A percentile compares a stretch with the other conserved stretches of the same genome.
These are phyloP conservation scores for Siniperca knerii DNA, from an alignment of 2,113 vertebrate species.

Conservation along the genomic window DNA sequence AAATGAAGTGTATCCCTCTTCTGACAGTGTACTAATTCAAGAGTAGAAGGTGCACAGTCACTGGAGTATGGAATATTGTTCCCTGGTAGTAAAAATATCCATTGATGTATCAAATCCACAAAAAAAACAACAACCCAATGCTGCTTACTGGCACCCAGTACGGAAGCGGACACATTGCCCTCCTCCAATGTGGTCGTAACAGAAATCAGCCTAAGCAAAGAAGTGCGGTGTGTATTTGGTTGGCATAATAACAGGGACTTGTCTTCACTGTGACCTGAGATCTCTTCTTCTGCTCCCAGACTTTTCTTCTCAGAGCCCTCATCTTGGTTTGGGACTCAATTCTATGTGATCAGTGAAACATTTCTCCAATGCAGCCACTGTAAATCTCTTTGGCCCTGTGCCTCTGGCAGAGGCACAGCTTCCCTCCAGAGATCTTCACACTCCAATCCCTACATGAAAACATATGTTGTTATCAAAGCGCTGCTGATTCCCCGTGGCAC, in stretches of 20 bases:
- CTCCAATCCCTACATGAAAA: conserved; percentile 67
- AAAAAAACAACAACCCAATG: neutral
- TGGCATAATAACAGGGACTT: neutral
- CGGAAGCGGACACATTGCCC: neutral
- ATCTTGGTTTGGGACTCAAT: neutral
- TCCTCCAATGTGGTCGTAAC: neutral
- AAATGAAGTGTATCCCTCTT: neutral
- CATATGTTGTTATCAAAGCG: conserved; percentile 67
- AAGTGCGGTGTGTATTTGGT: neutral
- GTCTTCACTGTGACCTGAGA: conserved; percentile 9
- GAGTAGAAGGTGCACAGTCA: neutral
- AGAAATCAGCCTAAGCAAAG: neutral
- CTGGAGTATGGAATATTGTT: neutral
- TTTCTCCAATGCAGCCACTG: conserved; percentile 43
- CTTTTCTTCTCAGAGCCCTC: conserved; percentile 11
- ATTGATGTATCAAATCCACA: neutral
- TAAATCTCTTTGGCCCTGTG: conserved; percentile 49
- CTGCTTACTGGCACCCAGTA: neutral
- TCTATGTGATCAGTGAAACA: conserved; percentile 39
- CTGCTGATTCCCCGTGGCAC: conserved; percentile 44
- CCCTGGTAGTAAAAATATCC: neutral
- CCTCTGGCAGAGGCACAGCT: conserved; percentile 45
- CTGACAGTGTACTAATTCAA: neutral
- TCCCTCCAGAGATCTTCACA: conserved; percentile 51
- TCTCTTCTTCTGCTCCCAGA: neutral